These are phyloP conservation scores for Scaptomyza pallida DNA, from an alignment of 1,140 invertebrate species.

Conservation along the genomic window DNA sequence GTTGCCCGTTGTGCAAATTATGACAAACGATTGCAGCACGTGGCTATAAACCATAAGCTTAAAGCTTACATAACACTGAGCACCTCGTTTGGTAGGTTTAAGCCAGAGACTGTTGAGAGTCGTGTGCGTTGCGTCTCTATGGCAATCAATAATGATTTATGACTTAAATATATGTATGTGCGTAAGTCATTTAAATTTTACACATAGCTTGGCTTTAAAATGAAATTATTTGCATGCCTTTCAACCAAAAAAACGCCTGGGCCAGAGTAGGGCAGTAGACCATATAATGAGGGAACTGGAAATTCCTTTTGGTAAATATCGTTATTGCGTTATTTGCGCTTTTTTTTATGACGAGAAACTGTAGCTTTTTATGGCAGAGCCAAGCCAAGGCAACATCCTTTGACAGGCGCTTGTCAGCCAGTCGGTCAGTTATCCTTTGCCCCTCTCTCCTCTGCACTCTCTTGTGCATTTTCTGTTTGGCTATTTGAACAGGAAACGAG, in stretches of 20 bases:
- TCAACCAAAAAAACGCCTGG: neutral
- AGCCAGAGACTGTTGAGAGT: constrained; percentile 7
- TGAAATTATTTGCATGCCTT: constrained; percentile 34
- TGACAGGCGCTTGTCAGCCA: constrained; percentile 26
- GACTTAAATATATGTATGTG: constrained; percentile 16
- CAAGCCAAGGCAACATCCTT: constrained; percentile 42
- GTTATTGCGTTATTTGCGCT: constrained; percentile 22
- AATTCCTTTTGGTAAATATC: constrained; percentile 33
- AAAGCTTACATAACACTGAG: constrained; percentile 23
- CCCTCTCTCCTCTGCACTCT: neutral
- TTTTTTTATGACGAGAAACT: constrained; percentile 22
- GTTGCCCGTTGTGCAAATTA: constrained; percentile 8
- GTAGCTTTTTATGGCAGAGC: constrained; percentile 22
- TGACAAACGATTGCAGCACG: constrained; percentile 33
- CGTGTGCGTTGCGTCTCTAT: neutral
- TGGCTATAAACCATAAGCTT: neutral
- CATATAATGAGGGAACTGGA: constrained; percentile 5
- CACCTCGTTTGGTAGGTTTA: constrained; percentile 11
- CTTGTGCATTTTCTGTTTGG: constrained; percentile 6
- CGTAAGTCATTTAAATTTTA: constrained; percentile 19
- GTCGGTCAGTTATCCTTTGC: neutral
- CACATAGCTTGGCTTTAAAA: constrained; percentile 33
- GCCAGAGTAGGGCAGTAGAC: neutral
- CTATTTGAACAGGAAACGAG: constrained; percentile 24
- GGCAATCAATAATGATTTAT: constrained; percentile 52